Evolutionary conservation across 2,797 vertebrate species (phyloP).

Genomic region (Trichosurus vulpecula): DNA sequence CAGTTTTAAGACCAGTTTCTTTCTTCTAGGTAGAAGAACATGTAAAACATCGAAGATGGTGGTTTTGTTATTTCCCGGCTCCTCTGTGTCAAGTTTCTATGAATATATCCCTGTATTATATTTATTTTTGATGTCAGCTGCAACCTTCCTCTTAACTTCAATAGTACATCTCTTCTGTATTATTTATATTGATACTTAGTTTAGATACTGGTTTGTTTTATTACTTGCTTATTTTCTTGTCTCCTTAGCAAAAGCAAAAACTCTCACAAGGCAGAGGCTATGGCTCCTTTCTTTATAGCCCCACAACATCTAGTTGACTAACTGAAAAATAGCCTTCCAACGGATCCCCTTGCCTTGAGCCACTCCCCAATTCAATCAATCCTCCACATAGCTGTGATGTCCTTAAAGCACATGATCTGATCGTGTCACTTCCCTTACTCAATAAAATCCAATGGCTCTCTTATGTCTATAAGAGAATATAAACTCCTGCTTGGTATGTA

Average conservation of each 20-base stretch:
- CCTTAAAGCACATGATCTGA: background rate
- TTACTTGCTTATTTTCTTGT: slow-evolving; percentile 29
- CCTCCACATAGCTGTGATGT: background rate
- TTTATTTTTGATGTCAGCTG: slow-evolving; percentile 46
- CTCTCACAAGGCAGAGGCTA: slow-evolving; percentile 2
- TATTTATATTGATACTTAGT: background rate
- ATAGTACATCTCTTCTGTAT: slow-evolving; percentile 21
- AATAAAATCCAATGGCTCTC: background rate
- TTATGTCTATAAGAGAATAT: background rate
- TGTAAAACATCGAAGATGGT: background rate
- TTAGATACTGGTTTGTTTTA: background rate
- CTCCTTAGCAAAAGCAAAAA: slow-evolving; percentile 24
- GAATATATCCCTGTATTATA: background rate
- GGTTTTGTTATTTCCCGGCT: background rate
- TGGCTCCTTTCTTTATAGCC: background rate
- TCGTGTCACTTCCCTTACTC: background rate
- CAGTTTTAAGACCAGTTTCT: background rate
- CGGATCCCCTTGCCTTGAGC: background rate
- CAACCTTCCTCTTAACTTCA: slow-evolving; percentile 26
- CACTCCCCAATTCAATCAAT: background rate
- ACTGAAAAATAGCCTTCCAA: background rate
- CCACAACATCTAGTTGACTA: background rate
- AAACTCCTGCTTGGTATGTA: background rate
- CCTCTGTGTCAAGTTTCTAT: slow-evolving; percentile 22
- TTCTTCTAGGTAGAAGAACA: background rate